Conservation (phyloP, 23 tunicate species). For the Ciona savignyi region DNA sequence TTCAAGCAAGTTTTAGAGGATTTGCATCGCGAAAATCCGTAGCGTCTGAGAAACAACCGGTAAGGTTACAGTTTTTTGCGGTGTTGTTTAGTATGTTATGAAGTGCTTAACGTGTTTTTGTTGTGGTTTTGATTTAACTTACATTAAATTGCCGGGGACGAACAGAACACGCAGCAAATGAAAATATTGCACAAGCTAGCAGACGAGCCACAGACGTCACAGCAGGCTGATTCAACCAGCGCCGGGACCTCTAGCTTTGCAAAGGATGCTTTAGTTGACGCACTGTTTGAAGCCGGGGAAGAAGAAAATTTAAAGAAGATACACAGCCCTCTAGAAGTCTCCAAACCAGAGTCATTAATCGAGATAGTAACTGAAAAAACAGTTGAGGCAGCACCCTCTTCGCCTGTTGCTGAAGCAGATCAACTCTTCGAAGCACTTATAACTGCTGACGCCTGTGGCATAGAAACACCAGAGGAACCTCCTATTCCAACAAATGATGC, state of each 20-base stretch:
- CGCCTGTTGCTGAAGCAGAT: not conserved
- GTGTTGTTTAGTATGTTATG: no score
- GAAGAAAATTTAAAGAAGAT: not conserved
- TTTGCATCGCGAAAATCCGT: constrained; percentile 37
- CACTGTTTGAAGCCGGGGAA: constrained; percentile 10
- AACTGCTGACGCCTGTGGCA: not conserved
- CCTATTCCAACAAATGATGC: no score
- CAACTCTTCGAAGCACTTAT: not conserved
- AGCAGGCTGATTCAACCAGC: not conserved
- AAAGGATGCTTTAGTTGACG: constrained; percentile 12
- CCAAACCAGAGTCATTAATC: not conserved
- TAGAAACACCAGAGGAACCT: not conserved
- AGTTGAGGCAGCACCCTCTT: not conserved
- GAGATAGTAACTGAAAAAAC: not conserved
- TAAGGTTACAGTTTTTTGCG: no score
- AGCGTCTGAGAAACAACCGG: not conserved
- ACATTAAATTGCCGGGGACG: not conserved
- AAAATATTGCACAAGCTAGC: not conserved
- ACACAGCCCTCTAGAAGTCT: not conserved
- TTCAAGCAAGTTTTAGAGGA: constrained; percentile 64
- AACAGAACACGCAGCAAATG: not conserved
- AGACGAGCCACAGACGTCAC: not conserved
- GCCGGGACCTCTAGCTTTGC: not conserved
- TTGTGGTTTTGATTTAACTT: not conserved
- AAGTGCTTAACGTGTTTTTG: not conserved